Evolutionary conservation across 2,797 vertebrate species (phyloP).

Genomic region (Heterohyrax brucei): DNA sequence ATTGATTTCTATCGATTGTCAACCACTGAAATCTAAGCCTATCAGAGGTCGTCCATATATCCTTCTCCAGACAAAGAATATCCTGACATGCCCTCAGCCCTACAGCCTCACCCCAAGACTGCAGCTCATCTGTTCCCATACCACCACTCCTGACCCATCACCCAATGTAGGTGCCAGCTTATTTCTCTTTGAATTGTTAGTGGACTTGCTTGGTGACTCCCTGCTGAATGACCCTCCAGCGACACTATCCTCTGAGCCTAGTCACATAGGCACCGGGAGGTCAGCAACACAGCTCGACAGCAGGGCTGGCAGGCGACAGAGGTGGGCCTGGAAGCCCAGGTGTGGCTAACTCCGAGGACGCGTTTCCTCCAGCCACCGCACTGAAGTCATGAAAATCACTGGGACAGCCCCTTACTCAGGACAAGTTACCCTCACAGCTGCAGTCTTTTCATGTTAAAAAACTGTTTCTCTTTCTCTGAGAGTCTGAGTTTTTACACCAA

Average conservation of each 20-base stretch:
- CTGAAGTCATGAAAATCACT: neutral
- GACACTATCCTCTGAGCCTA: slow-evolving; percentile 5
- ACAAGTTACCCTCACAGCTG: neutral
- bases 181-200: neutral
- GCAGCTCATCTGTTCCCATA: neutral
- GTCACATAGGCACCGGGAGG: neutral
- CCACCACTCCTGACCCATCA: neutral
- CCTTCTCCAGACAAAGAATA: neutral
- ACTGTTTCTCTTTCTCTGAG: slow-evolving; percentile 54
- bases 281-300: neutral
- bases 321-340: neutral
- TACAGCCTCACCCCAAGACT: neutral
- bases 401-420: neutral
- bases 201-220: slow-evolving; percentile 36
- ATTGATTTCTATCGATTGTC: neutral
- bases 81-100: neutral
- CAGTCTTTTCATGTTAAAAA: slow-evolving; percentile 1
- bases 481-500: slow-evolving; percentile 23
- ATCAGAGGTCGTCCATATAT: neutral
- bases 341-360: neutral
- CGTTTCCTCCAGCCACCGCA: neutral
- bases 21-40: slow-evolving; percentile 46
- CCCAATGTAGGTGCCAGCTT: neutral
- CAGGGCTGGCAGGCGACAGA: neutral
- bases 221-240: slow-evolving; percentile 29